Evolutionary conservation across 2,797 vertebrate genomes (phyloP), one percentile per base, ranked within the genome.

Genomic region (Emydoidea blandingii): DNA sequence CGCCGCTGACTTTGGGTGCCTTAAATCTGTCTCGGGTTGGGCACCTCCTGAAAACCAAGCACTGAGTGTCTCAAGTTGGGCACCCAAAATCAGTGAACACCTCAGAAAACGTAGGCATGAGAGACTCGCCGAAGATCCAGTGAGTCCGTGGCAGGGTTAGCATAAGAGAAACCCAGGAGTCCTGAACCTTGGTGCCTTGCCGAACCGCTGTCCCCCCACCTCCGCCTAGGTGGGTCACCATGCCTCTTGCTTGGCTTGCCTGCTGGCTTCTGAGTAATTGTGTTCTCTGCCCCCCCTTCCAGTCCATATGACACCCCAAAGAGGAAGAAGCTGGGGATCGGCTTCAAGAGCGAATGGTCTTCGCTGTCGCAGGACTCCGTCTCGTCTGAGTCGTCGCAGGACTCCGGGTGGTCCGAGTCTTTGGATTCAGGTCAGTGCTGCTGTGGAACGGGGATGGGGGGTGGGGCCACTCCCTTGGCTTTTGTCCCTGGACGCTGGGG

Each of bases 321-420:
- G 96, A 97, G 98, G 83, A 92, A 79, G 54, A 98, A 96, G 85
- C 98, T 95, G 49, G 96, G 81, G 74, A 68, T 97, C n/a, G 95
- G 94, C 15, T 97, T 98, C 3, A 97, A 49, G 21, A 84, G 56
- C 49, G 85, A 65, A 37, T 74, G 94, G 62, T 87, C 92, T 9
- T 54, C 85, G 19, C 78, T 88, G 6, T 94, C 95, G 49, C 91
- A 82, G 25, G 87, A 92, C 8, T 99, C 99, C 8, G 98, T 98
- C 50, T 99, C 99, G 5, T 99, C 99, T 0, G 81, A 94, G 88
- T 99, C 99, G 4, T 99, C 99, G 5, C 88, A 97, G 94, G 98
- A 98, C 10, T 99, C 99, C 9, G 98, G 98, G n/a, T 99, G 98
- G 16, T 99, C 99, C 2, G 99, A 99, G 96, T 99, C 99, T 49